Conservation (phyloP, 35 echinoderm and acorn worm species). For the Ophioderma brevispina region DNA sequence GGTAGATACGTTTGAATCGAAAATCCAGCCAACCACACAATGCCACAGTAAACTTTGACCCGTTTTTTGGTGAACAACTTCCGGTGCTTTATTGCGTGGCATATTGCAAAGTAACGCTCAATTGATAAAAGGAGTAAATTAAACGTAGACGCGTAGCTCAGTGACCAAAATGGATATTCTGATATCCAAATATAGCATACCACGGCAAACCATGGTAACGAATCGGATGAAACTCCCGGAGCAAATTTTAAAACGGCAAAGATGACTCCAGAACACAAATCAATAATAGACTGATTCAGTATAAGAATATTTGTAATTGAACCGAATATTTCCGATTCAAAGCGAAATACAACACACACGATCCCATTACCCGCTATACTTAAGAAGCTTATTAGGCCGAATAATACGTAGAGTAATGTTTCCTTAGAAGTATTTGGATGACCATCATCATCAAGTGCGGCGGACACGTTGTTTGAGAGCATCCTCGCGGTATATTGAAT, state of each 20-base stretch:
- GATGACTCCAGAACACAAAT: constrained; percentile 41
- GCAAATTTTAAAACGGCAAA: constrained; percentile 43
- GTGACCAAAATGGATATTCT: constrained; percentile 61
- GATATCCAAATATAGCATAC: constrained; percentile 66
- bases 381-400: constrained; percentile 60
- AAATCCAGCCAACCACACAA: constrained; percentile 54
- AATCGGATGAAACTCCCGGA: not conserved
- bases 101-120: constrained; percentile 69
- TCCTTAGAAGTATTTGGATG: too few relatives aligned
- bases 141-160: constrained; percentile 57
- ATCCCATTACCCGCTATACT: constrained; percentile 55
- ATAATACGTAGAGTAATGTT: not conserved
- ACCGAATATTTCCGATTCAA: constrained; percentile 32
- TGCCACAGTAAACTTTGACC: constrained; percentile 22
- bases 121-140: constrained; percentile 65
- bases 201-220: not conserved
- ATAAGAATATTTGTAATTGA: constrained; percentile 68
- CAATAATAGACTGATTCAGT: constrained; percentile 69
- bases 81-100: constrained; percentile 50
- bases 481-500: too few relatives aligned
- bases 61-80: constrained; percentile 51
- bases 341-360: constrained; percentile 59
- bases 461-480: too few relatives aligned
- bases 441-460: too few relatives aligned
- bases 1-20: constrained; percentile 55